Base-by-base conservation (phyloP, 2,888 invertebrate species). In the Notocelia uddmanniana region DNA sequence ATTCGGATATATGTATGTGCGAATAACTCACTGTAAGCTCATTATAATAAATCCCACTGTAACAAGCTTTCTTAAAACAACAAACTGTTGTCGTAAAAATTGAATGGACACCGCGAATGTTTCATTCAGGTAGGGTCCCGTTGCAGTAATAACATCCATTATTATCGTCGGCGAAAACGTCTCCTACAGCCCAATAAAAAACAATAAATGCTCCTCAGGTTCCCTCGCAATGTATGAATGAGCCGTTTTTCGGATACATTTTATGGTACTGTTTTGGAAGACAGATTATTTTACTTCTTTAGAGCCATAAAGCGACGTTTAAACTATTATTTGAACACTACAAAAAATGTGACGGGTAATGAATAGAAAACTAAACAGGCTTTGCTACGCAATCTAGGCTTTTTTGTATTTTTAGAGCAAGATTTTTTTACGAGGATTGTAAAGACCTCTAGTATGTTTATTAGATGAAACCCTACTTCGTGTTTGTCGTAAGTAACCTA, bases 191-290 rank as follows among this genome's bases (percentile, higher is more conserved):
- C 41, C 59, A 63, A 68, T 71, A 74, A 68, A 74, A 68, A 34
- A 54, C 64, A 64, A 64, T 54, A 64, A 64, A 64, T 34, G 15
- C 68, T 45, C 19, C 64, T 69, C 67, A 45, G 63, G 54, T 50
- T 19, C 50, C 41, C 50, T 41, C 45, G 59, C 21, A 45, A 68
- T 26, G 68, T n/a, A 68, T 78, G 78, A 77, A 78, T 77, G 76
- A 74, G 73, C 72, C 76, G 70, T 79, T 77, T 78, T 75, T 52
- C 50, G 72, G 37, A 18, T 69, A 45, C 59, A 55, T 60, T 74
- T 74, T 74, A 73, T 74, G 72, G 54, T 73, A 64, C 59, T 68
- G 57, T 52, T 68, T 63, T 15, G 18, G 55, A 48, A 64, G 37
- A 31, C 45, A 45, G 23, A 26, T n/a, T 55, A 37, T 23, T 21